Conservation (phyloP, 2,113 vertebrate genomes). For the Leptosomus discolor region DNA sequence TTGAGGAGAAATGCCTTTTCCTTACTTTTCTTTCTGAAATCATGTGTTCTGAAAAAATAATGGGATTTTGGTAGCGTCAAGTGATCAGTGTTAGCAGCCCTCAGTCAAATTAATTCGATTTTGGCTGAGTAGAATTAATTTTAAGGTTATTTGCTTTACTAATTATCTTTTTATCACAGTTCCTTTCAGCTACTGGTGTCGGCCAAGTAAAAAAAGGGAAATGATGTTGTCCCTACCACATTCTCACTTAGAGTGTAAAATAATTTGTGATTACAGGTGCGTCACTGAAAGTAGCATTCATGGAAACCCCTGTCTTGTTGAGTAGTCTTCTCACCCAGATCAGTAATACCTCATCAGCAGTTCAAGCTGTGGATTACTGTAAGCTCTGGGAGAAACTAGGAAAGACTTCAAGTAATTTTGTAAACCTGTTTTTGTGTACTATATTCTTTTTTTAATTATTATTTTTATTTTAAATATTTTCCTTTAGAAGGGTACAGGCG, state of each 20-base stretch:
- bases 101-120: background rate
- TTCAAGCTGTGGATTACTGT: background rate
- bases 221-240: background rate
- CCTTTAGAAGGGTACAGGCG: background rate
- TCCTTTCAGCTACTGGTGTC: background rate
- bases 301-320: background rate
- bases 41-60: background rate
- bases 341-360: background rate
- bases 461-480: background rate
- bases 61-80: background rate
- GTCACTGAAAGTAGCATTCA: background rate
- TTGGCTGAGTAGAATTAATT: background rate
- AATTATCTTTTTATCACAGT: background rate
- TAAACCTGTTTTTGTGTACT: background rate
- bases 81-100: background rate
- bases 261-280: background rate
- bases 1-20: background rate
- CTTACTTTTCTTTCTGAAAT: background rate
- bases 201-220: background rate
- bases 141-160: background rate
- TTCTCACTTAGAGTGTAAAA: background rate
- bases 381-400: background rate
- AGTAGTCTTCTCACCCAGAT: background rate
- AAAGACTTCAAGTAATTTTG: background rate
- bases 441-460: background rate